Evolutionary conservation across 1,140 invertebrate species (phyloP).

Genomic region (Trachelipus rathkii): DNA sequence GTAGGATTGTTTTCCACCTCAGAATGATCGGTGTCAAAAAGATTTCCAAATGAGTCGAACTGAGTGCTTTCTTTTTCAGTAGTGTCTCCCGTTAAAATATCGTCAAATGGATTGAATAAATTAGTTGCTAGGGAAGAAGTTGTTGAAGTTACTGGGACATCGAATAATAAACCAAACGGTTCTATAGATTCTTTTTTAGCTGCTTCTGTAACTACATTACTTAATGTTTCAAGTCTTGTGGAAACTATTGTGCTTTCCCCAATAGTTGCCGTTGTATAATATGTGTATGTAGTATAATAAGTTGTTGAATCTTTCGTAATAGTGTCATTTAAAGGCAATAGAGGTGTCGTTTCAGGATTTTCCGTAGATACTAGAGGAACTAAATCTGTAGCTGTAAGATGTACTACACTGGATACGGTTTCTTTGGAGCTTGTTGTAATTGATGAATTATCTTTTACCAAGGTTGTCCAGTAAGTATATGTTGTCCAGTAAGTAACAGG

Average conservation of each 20-base stretch:
- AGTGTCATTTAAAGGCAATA: neutral
- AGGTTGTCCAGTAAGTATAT: conserved; percentile 46
- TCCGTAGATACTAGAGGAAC: conserved; percentile 9
- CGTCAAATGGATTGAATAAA: no score
- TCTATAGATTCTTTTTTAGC: neutral
- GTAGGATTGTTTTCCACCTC: no score
- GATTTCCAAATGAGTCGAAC: no score
- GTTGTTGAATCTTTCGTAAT: conserved; percentile 53
- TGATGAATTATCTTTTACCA: conserved; percentile 41
- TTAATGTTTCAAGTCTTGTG: conserved; percentile 78
- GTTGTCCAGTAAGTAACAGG: conserved; percentile 47
- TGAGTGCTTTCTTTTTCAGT: no score
- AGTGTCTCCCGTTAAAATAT: no score
- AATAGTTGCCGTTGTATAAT: conserved; percentile 83
- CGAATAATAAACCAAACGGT: conserved; percentile 3
- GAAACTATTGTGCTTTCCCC: conserved; percentile 74
- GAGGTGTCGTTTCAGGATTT: conserved; percentile 1
- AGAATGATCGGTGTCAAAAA: no score
- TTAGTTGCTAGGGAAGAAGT: no score
- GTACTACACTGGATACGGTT: conserved; percentile 43
- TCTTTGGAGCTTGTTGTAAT: conserved; percentile 44
- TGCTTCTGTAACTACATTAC: conserved; percentile 63
- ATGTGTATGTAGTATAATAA: conserved; percentile 84
- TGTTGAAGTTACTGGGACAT: neutral
- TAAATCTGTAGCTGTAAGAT: conserved; percentile 26